Evolutionary conservation across 2,888 invertebrate species (phyloP), one percentile per base, ranked within the genome.

Genomic region (Drosophila diplacantha): DNA sequence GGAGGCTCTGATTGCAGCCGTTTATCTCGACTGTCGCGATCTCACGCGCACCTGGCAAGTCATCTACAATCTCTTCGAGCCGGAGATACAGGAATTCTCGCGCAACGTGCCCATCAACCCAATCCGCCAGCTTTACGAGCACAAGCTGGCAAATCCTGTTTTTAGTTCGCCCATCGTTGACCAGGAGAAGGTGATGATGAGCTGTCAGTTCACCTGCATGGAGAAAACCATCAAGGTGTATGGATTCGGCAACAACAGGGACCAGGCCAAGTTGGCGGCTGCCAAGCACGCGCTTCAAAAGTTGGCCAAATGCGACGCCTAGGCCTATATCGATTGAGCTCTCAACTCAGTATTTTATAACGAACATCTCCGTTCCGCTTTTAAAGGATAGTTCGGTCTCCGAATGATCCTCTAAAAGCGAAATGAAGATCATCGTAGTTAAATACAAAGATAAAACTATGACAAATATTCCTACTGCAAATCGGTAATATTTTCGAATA

Each of bases 1-100:
- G 87, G 99, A 99, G 88, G 94, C 98, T 0, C 83, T 97, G 0
- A 92, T 94, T 22, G 98, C 96, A 1, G 98, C 98, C 0, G 92
- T 97, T n/a, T 97, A 91, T 87, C 88, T 98, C 43, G 98, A 98
- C 88, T 92, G 92, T 26, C 93, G 94, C 81, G 89, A 93, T 84
- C 85, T 96, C n/a, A 81, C 90, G 9, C 86, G 84, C 0, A 93
- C 94, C n/a, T 98, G 95, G 98, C 88, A 89, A 31, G 93, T 98
- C 0, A 91, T 95, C 71, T 95, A 95, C 87, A 89, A 91, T 49
- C 90, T 99, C 39, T 96, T 99, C 94, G 91, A 92, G 85, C 90
- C 91, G n/a, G 96, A 97, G 88, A 93, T 99, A 16, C 93, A 93
- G 53, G 88, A 91, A 62, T 99, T 98, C 88, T 93, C 94, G 31